Evolutionary conservation across 2,113 vertebrate species (phyloP), one percentile per base, ranked within the genome.

Genomic region (Cryptomyrus ogoouensis): DNA sequence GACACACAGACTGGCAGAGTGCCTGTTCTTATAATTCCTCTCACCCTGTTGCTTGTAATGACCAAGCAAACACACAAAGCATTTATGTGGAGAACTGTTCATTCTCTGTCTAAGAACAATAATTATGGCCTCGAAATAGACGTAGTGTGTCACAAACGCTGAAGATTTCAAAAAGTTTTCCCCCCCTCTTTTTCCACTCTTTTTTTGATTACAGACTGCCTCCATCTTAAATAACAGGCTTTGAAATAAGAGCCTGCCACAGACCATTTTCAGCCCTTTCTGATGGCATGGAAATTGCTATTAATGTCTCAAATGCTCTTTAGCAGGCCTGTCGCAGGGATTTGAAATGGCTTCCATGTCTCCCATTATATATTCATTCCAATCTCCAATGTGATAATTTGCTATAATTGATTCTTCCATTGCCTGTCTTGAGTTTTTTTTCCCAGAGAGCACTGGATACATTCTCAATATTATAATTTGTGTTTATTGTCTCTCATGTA

Each of bases 161-260:
- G 94, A 96, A 96, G 96, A 95, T 96, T 96, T 96, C 95, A 97
- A 97, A 97, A 96, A 96, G 95, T 97, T 97, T 84, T 31, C 35
- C 83, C 85, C 84, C 88, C 90, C 85, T 66, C 90, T 56, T 84
- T 91, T 85, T 83, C 91, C 91, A 89, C 90, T 90, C 91, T 89
- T 91, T 95, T 95, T 97, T 96, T 98, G 97, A 98, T 98, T 98
- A 97, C 96, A 97, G 97, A 97, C 96, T 96, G 97, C 96, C 96
- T 96, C 96, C 96, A 96, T 96, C 95, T 96, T 94, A 99, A 99
- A 99, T 99, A 98, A 98, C 96, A 99, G 98, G 97, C 97, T 99
- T 97, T 96, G 94, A 97, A 98, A 99, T 99, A 97, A 99, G 97
- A 96, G 97, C 97, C 96, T 98, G 98, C 97, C 98, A 99, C 94